Conservation (phyloP, 2,113 vertebrate genomes). For the Chunga burmeisteri region DNA sequence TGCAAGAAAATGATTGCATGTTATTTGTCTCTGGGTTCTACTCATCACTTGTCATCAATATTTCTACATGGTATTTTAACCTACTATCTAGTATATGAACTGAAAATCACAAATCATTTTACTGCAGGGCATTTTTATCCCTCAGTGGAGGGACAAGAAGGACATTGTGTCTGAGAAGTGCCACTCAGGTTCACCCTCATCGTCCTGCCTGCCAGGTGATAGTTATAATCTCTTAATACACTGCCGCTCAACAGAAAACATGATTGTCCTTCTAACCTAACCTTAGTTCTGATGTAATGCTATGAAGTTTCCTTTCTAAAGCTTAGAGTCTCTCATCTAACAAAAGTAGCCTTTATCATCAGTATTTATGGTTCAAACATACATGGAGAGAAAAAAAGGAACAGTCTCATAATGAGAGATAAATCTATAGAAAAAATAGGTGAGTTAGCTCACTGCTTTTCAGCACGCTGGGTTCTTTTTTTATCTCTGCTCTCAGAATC, state of each 20-base stretch:
- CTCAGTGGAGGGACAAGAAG: neutral
- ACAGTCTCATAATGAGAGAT: neutral
- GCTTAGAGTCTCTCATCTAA: neutral
- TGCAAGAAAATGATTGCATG: neutral
- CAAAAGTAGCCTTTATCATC: neutral
- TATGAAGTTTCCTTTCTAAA: neutral
- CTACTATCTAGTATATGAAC: neutral
- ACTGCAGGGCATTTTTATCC: neutral
- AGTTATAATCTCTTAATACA: neutral
- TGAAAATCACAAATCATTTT: neutral
- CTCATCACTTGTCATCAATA: neutral
- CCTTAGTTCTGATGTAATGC: neutral
- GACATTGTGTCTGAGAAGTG: neutral
- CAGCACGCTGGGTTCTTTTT: neutral
- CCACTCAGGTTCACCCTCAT: neutral
- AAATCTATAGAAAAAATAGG: neutral
- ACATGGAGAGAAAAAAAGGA: neutral
- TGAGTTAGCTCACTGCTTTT: neutral
- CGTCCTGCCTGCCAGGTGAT: too few relatives aligned
- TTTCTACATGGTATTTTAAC: neutral
- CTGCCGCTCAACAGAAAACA: neutral
- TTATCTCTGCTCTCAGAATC: neutral
- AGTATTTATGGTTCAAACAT: neutral
- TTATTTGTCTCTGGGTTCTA: neutral
- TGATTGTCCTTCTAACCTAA: neutral